Evolutionary conservation across 1,140 invertebrate genomes (phyloP).

Genomic region (Heliconius melpomene): DNA sequence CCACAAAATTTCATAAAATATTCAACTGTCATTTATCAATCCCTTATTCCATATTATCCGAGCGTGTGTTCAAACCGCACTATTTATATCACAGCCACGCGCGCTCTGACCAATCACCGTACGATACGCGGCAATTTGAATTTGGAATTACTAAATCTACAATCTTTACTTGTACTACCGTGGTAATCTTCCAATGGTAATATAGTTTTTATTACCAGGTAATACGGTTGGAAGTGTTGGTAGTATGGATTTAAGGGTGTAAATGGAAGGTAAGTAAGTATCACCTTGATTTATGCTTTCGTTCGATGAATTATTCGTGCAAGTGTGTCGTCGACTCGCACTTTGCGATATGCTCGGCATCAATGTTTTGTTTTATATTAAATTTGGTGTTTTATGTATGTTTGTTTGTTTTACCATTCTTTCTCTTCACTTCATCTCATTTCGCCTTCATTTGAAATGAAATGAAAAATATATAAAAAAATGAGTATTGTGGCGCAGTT

Average conservation of each 20-base stretch:
- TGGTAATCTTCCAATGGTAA: slow-evolving; percentile 15
- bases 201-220: not conserved
- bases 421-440: not conserved
- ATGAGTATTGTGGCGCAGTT: too few relatives aligned
- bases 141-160: slow-evolving; percentile 60
- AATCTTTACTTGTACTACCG: slow-evolving; percentile 46
- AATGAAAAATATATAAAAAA: too few relatives aligned
- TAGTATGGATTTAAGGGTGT: not conserved
- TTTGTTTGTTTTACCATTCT: slow-evolving; percentile 32
- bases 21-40: slow-evolving; percentile 48
- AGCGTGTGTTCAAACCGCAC: slow-evolving; percentile 62
- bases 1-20: slow-evolving; percentile 35
- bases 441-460: not conserved
- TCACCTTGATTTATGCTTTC: slow-evolving; percentile 71
- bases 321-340: slow-evolving; percentile 60
- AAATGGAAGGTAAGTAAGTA: slow-evolving; percentile 40
- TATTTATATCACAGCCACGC: slow-evolving; percentile 72
- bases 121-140: slow-evolving; percentile 71
- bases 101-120: slow-evolving; percentile 71
- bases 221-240: not conserved
- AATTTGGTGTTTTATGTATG: slow-evolving; percentile 39
- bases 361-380: slow-evolving; percentile 12
- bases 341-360: slow-evolving; percentile 53
- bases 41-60: slow-evolving; percentile 55
- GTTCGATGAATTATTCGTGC: slow-evolving; percentile 72